Evolutionary conservation across 2,113 vertebrate genomes (phyloP).

Genomic region (Kryptolebias marmoratus): DNA sequence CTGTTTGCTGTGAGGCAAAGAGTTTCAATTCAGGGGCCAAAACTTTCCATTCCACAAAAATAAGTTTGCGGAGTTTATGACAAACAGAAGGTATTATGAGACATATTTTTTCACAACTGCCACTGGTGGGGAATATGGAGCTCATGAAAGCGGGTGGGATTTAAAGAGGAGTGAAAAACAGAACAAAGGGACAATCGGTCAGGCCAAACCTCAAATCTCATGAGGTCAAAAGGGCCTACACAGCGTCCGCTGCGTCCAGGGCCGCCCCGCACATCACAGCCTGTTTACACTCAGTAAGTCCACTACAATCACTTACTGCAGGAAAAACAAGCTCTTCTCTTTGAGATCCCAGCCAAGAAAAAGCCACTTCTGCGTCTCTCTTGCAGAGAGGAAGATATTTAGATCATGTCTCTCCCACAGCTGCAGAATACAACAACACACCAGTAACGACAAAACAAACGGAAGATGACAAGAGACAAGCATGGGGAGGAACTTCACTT

Average conservation of each 20-base stretch:
- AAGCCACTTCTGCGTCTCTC: slow-evolving; percentile 66
- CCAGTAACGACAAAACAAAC: slow-evolving; percentile 42
- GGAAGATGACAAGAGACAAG: slow-evolving; percentile 62
- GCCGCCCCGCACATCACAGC: slow-evolving; percentile 61
- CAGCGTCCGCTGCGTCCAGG: slow-evolving; percentile 52
- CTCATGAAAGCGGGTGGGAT: slow-evolving; percentile 54
- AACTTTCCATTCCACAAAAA: slow-evolving; percentile 54
- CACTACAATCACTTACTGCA: slow-evolving; percentile 77
- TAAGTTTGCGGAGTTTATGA: slow-evolving; percentile 31
- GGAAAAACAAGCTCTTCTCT: slow-evolving; percentile 74
- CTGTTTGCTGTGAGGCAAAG: slow-evolving; percentile 30
- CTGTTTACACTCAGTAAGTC: slow-evolving; percentile 72
- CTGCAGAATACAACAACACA: slow-evolving; percentile 52
- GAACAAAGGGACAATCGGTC: slow-evolving; percentile 61
- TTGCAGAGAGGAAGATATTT: slow-evolving; percentile 45
- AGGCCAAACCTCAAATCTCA: slow-evolving; percentile 64
- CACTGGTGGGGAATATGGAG: slow-evolving; percentile 8
- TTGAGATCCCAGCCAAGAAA: slow-evolving; percentile 76
- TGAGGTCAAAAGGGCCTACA: slow-evolving; percentile 53
- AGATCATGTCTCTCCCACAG: slow-evolving; percentile 58
- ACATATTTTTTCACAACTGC: slow-evolving; percentile 17
- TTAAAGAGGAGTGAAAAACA: slow-evolving; percentile 50
- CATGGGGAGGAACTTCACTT: slow-evolving; percentile 5
- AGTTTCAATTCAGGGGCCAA: slow-evolving; percentile 27
- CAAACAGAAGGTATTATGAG: slow-evolving; percentile 32